These are phyloP conservation scores for fruit fly (Drosophila melanogaster) DNA, from an alignment of 1,140 invertebrate genomes.

Conservation along the genomic window Release_6_plus_ISO1_MT NT_033777.3:13643001-13643500, in stretches of 20 bases:
- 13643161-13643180: slow-evolving; percentile 97
- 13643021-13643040: slow-evolving; percentile 94
- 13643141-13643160: background rate
- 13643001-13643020: slow-evolving; percentile 99
- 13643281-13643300: background rate
- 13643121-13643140: background rate
- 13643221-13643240: slow-evolving; percentile 38
- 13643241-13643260: background rate
- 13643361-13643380: slow-evolving; percentile 69
- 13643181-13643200: slow-evolving; percentile 98
- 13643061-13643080: slow-evolving; percentile 96
- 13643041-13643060: slow-evolving; percentile 97
- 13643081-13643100: slow-evolving; percentile 95
- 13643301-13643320: slow-evolving; percentile 14
- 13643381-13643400: slow-evolving; percentile 44
- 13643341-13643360: slow-evolving; percentile 58
- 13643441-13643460: slow-evolving; percentile 76
- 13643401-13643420: slow-evolving; percentile 76
- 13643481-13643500: slow-evolving; percentile 73
- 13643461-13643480: slow-evolving; percentile 73
- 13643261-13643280: background rate
- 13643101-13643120: slow-evolving; percentile 89
- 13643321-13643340: slow-evolving; percentile 55
- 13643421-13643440: slow-evolving; percentile 71
- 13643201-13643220: slow-evolving; percentile 96